Conservation (phyloP, 2,888 invertebrate genomes). For the Hedychridium roseum region DNA sequence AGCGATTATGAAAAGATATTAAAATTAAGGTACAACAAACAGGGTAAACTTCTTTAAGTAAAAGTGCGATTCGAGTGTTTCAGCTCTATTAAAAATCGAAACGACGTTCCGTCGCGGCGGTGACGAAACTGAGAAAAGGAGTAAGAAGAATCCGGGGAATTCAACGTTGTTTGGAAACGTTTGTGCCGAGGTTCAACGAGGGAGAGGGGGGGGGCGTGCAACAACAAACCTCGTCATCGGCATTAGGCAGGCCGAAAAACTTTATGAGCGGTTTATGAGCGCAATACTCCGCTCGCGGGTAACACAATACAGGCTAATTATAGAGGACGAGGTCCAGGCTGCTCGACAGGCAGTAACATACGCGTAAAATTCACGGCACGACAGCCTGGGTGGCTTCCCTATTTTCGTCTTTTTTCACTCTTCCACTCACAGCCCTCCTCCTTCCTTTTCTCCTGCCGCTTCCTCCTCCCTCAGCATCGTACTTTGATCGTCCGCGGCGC, state of each 20-base stretch:
- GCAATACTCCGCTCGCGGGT: slow-evolving; percentile 54
- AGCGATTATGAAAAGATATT: no score
- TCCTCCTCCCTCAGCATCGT: slow-evolving; percentile 25
- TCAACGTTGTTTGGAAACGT: no score
- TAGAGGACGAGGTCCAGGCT: slow-evolving; percentile 51
- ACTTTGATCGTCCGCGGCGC: slow-evolving; percentile 54
- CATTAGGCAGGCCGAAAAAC: slow-evolving; percentile 30
- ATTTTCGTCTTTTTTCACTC: slow-evolving; percentile 50
- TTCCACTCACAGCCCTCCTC: slow-evolving; percentile 23
- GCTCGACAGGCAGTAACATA: slow-evolving; percentile 49
- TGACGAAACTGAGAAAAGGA: no score
- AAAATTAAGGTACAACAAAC: no score
- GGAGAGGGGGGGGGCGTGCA: slow-evolving; percentile 10
- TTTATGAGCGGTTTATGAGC: slow-evolving; percentile 56
- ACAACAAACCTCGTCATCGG: slow-evolving; percentile 25
- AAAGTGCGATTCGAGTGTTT: no score
- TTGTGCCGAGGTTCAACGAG: neutral
- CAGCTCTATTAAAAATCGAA: no score
- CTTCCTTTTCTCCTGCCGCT: slow-evolving; percentile 18
- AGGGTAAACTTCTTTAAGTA: no score
- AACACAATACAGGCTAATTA: slow-evolving; percentile 61
- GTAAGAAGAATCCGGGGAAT: no score
- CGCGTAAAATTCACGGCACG: slow-evolving; percentile 48
- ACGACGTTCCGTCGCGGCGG: no score
- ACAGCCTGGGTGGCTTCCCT: slow-evolving; percentile 58